Base-by-base conservation (phyloP, 2,797 vertebrate genomes). In the Oreochromis grahami region DNA sequence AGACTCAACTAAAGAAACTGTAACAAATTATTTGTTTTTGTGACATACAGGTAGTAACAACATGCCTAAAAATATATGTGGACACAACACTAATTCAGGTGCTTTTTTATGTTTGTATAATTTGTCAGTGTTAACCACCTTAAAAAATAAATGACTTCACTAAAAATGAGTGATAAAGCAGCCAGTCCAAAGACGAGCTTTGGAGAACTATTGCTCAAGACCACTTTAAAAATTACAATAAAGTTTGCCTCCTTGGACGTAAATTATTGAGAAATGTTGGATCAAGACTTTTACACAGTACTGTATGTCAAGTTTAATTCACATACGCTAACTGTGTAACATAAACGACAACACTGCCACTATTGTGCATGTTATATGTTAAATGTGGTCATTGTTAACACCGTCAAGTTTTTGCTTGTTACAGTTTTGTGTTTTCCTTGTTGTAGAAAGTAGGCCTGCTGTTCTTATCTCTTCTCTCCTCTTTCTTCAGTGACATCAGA, bases 401-500 rank as follows among this genome's bases (percentile, higher is more conserved):
- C 34, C 4, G 17, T 72, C 68, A 19, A 12, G 9, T 12, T 72
- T 48, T 48, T 19, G 6, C 41, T 48, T 72, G 41, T 72, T 17
- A 50, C 14, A 48, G 6, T 43, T 76, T 50, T n/a, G 78, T 65
- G 41, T 45, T 80, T 78, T 32, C 72, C 10, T 41, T 11, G 4
- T 36, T 70, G 17, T 24, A 26, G 21, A 13, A 36, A 15, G 32
- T 29, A 55, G 11, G 26, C 68, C 24, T 52, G 4, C 48, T 72
- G 52, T 56, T 77, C 3, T 29, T 65, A 13, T 82, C 3, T 4
- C 77, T 83, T 89, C 43, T 83, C 80, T 56, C 70, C 45, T 84
- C 53, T 88, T 36, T 82, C 78, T 77, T 80, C 94, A 97, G 97
- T 8, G 97, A 97, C 81, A 92, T 97, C 88, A 92, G 96, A 90